A percentile compares a stretch with the other conserved stretches of the same genome.
Conservation (phyloP, 1,140 invertebrate genomes). For the Amphibalanus amphitrite region DNA sequence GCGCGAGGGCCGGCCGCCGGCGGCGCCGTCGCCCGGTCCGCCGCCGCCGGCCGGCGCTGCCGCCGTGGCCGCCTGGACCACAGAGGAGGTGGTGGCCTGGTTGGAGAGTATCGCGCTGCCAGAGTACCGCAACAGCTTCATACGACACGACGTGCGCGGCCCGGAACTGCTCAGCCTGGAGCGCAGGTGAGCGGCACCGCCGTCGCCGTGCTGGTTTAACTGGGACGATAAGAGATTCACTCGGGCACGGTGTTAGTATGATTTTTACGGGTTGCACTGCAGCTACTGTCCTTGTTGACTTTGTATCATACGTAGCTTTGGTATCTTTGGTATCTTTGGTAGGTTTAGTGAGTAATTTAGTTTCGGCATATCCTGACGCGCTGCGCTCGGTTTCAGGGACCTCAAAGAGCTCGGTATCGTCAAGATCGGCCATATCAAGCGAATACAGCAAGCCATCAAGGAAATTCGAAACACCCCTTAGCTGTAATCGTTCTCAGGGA, state of each 20-base stretch:
- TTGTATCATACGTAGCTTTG: no score
- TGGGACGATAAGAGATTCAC: no score
- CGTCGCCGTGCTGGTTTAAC: no score
- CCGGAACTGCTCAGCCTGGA: conserved; percentile 71
- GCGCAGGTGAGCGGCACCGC: no score
- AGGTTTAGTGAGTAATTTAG: no score
- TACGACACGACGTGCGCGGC: conserved; percentile 77
- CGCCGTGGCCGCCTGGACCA: conserved; percentile 30
- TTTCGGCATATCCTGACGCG: no score
- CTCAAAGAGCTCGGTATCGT: conserved; percentile 76
- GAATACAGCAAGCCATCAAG: conserved; percentile 78
- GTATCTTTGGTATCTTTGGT: no score
- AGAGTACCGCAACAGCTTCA: conserved; percentile 63
- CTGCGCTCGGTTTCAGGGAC: conserved; percentile 46
- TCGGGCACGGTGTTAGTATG: no score
- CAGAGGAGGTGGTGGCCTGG: conserved; percentile 50
- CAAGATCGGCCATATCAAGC: conserved; percentile 85
- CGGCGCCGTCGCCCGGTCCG: neutral
- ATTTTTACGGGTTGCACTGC: no score
- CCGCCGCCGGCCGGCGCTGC: conserved; percentile 13
- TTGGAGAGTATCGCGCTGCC: conserved; percentile 66
- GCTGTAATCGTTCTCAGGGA: no score
- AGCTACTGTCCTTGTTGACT: no score
- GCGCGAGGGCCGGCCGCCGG: conserved; percentile 11
- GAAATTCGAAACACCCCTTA: conserved; percentile 38